phyloP scores from a whole-genome alignment of 92 coral and sea anemone species.

The Phymanthus crucifer region DNA sequence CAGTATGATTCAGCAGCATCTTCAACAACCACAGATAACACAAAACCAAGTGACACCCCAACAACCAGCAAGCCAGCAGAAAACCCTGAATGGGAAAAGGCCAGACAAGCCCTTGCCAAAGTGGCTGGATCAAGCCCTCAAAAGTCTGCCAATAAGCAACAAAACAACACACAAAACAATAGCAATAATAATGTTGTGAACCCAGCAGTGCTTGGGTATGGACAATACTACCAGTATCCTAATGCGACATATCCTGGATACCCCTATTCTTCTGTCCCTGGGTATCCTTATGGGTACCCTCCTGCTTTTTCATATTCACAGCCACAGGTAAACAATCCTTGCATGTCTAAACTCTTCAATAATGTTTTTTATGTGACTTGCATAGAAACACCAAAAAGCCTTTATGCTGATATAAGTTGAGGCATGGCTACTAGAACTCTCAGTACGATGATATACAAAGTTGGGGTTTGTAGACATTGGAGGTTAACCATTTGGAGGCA shows the following conservation, averaged over 20 bases:
- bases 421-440: too few relatives aligned
- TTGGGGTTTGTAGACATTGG: too few relatives aligned
- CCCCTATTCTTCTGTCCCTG: slow-evolving; percentile 11
- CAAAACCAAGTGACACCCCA: slow-evolving; percentile 42
- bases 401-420: too few relatives aligned
- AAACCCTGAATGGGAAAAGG: slow-evolving; percentile 96
- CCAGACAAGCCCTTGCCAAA: slow-evolving; percentile 97
- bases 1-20: slow-evolving; percentile 58
- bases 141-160: slow-evolving; percentile 47
- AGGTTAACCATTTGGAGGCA: too few relatives aligned
- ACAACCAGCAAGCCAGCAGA: slow-evolving; percentile 52
- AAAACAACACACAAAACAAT: slow-evolving; percentile 22
- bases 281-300: slow-evolving; percentile 21
- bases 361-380: neutral
- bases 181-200: slow-evolving; percentile 36
- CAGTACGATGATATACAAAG: too few relatives aligned
- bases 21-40: slow-evolving; percentile 42
- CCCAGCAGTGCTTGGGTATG: slow-evolving; percentile 46
- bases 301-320: slow-evolving; percentile 48
- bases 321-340: slow-evolving; percentile 18
- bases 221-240: slow-evolving; percentile 71
- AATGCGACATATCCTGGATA: slow-evolving; percentile 52
- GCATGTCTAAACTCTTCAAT: neutral
- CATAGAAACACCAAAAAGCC: too few relatives aligned
- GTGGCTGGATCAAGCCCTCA: slow-evolving; percentile 53